These are phyloP conservation scores for Mus minutoides DNA, from an alignment of 2,797 vertebrate species.

Conservation along the genomic window DNA sequence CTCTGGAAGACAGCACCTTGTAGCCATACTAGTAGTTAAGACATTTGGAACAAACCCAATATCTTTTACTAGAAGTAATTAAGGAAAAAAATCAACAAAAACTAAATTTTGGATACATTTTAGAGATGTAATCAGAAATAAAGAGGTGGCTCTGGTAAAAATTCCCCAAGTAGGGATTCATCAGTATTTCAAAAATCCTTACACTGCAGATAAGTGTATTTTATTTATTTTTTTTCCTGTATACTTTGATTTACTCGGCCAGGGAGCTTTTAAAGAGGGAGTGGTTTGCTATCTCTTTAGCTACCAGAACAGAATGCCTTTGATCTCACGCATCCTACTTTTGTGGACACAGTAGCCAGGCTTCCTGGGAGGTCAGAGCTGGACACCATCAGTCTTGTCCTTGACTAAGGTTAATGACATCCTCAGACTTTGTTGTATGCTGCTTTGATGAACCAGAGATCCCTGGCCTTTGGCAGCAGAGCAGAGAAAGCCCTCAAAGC, in stretches of 20 bases:
- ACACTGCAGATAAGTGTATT: conserved; percentile 82
- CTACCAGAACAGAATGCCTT: conserved; percentile 84
- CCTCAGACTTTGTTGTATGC: conserved; percentile 78
- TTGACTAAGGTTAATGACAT: conserved; percentile 66
- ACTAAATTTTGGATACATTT: conserved; percentile 76
- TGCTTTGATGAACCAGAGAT: conserved; percentile 81
- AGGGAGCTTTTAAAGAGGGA: conserved; percentile 75
- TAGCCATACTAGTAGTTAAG: conserved; percentile 81
- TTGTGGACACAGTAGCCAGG: conserved; percentile 79
- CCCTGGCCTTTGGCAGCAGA: conserved; percentile 75
- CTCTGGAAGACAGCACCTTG: conserved; percentile 63
- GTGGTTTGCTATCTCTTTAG: conserved; percentile 62
- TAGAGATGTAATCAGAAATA: conserved; percentile 78
- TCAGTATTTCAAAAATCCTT: conserved; percentile 77
- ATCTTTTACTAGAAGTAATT: conserved; percentile 81
- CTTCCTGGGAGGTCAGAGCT: conserved; percentile 76
- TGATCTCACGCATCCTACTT: conserved; percentile 78
- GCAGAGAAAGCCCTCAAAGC: conserved; percentile 79
- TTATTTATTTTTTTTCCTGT: conserved; percentile 62
- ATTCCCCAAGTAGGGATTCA: conserved; percentile 75
- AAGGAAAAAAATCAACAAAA: conserved; percentile 79
- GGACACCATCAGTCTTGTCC: conserved; percentile 61
- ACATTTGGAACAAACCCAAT: conserved; percentile 81
- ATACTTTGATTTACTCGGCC: conserved; percentile 76
- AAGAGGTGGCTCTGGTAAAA: conserved; percentile 79